A percentile compares a stretch with the other conserved stretches of the same genome.
Evolutionary conservation across 2,888 invertebrate species (phyloP).

Genomic region (Rhingia campestris): DNA sequence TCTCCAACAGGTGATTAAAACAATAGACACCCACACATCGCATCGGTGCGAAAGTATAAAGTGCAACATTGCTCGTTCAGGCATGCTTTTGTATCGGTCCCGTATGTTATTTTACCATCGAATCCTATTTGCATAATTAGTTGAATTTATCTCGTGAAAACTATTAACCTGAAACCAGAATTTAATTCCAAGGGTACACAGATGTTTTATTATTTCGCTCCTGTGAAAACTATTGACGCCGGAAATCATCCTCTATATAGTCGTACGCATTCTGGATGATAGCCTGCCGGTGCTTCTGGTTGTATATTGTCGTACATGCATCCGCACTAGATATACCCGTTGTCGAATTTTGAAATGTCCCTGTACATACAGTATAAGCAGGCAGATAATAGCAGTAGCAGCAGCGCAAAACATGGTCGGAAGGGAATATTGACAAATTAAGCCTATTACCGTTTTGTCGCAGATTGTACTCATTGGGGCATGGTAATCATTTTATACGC

Average conservation of each 20-base stretch:
- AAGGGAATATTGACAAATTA: slow-evolving; percentile 70
- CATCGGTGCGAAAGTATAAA: neutral
- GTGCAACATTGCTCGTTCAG: neutral
- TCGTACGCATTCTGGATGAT: slow-evolving; percentile 6
- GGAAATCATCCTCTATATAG: slow-evolving; percentile 34
- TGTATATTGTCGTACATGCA: slow-evolving; percentile 17
- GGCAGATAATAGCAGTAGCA: slow-evolving; percentile 9
- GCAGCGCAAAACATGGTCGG: slow-evolving; percentile 33
- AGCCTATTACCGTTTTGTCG: slow-evolving; percentile 62
- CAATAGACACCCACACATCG: slow-evolving; percentile 14
- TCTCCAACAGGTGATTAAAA: slow-evolving; percentile 34
- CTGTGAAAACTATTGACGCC: slow-evolving; percentile 23
- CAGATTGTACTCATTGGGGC: slow-evolving; percentile 55
- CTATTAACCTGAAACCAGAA: slow-evolving; percentile 55
- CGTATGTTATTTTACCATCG: slow-evolving; percentile 6
- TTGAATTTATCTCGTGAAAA: slow-evolving; percentile 55
- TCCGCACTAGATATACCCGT: slow-evolving; percentile 8
- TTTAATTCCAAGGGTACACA: slow-evolving; percentile 49
- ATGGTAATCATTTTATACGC: slow-evolving; percentile 59
- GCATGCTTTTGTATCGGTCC: slow-evolving; percentile 1
- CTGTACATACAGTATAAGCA: slow-evolving; percentile 22
- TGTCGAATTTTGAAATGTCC: slow-evolving; percentile 30
- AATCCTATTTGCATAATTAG: slow-evolving; percentile 48
- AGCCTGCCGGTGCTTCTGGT: slow-evolving; percentile 13
- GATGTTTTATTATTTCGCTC: slow-evolving; percentile 32